Evolutionary conservation across 2,113 vertebrate genomes (phyloP), one percentile per base, ranked within the genome.

Genomic region (Salvelinus namaycush): DNA sequence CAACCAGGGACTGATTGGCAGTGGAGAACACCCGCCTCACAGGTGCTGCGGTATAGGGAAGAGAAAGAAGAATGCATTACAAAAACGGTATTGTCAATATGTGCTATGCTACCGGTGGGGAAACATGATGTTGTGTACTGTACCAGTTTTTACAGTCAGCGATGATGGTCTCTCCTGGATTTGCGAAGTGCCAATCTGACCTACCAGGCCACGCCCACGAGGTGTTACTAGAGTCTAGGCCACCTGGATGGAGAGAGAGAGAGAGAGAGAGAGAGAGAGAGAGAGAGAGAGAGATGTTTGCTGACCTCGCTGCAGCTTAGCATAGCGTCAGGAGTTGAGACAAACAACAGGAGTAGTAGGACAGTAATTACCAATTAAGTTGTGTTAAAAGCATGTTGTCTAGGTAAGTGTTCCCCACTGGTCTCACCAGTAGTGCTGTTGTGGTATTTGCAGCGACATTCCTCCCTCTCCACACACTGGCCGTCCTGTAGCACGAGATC

Each of bases 121-220:
- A 2, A 49, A 22, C 7, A 5, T 27, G n/a, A 48, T 22, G 24
- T n/a, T 62, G 29, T 22, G 26, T 51, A 13, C 44, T 75, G n/a
- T 88, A 97, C 96, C 96, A 97, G 90, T 94, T 96, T 79, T 92
- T 93, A 83, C 96, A 97, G 18, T 87, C 91, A 18, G 82, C 92
- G 0, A 84, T 74, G 68, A 96, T 80, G 16, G 76, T 89, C 34
- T 96, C 94, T 76, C 95, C 95, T 0, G 96, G 93, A 76, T 93
- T 83, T 39, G 82, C 86, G 64, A 87, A 90, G 68, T 89, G 90
- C 96, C 95, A 95, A 1, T 92, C 88, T 22, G 83, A 87, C 3
- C 74, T 78, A 2, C 73, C 88, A 0, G 91, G 81, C 88, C 93
- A 92, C 1, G 75, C 80, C 73, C 91, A 92, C 12, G 88, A 89